phyloP scores from a whole-genome alignment of 2,113 vertebrate species.

The Elaphurus davidianus region DNA sequence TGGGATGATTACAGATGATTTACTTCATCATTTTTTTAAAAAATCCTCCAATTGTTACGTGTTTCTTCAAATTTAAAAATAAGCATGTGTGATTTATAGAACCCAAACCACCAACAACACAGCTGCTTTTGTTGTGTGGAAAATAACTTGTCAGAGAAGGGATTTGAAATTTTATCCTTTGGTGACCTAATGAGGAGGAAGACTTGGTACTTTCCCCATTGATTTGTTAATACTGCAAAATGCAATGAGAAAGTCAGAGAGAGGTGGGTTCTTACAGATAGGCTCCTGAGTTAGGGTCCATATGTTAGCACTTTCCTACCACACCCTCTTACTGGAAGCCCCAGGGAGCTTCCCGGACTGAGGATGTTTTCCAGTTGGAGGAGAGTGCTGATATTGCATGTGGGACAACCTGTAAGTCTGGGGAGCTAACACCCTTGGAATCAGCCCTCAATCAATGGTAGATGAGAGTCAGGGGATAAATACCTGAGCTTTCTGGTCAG shows the following conservation, averaged over 20 bases:
- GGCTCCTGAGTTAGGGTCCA: background rate
- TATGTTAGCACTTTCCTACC: background rate
- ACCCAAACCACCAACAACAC: background rate
- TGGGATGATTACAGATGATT: background rate
- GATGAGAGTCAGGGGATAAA: background rate
- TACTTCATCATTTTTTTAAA: background rate
- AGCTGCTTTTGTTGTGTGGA: background rate
- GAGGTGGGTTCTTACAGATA: background rate
- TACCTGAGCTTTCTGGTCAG: background rate
- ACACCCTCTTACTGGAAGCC: background rate
- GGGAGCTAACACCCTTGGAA: background rate
- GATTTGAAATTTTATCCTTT: conserved; percentile 11
- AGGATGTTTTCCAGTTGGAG: background rate
- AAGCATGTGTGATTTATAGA: background rate
- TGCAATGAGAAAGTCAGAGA: background rate
- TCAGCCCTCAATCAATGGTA: background rate
- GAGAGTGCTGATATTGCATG: background rate
- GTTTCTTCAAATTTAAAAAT: background rate
- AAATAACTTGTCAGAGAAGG: background rate
- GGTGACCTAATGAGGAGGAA: background rate
- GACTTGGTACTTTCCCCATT: background rate
- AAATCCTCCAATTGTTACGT: background rate
- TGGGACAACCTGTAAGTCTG: background rate
- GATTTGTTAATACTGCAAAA: background rate
- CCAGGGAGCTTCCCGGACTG: background rate